Base-by-base conservation (phyloP, 2,888 invertebrate species). In the Ormyrus labotus region DNA sequence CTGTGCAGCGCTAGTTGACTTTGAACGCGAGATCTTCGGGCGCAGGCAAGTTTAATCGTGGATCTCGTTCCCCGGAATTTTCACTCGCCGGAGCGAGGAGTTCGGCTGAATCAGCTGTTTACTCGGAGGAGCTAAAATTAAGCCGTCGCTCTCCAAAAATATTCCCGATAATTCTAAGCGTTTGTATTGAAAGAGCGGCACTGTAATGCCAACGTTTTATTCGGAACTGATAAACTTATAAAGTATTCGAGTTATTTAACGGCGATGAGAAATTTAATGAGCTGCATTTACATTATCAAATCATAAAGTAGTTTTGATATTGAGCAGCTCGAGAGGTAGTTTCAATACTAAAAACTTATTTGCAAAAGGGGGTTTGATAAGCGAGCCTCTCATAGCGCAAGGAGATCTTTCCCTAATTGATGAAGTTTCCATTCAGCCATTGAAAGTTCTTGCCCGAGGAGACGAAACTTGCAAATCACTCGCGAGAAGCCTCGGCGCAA, bases 41-140 rank as follows among this genome's bases (percentile, higher is more conserved):
- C 55, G 57, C 51, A 47, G 10, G 9, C 19, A 34, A 34, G 34
- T 34, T 57, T 19, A 4, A 51, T 65, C 19, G 34, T 34, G 34
- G 19, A n/a, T 51, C 64, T 57, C 53, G 34, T 58, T 70, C 77
- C 11, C 48, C 48, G 57, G 69, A 74, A 69, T 75, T 74, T 74
- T 58, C 48, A 34, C 34, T 34, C 34, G 7, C 19, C 58, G 10
- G 8, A 19, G 53, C 58, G 51, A 19, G 48, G 19, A 58, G 55
- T 1, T 72, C n/a, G 34, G 7, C 70, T 70, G 78, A 78, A 78
- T 71, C 78, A 60, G 60, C 73, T 68, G 78, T 78, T 78, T 73
- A 78, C 47, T 68, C 13, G 60, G n/a, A 47, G 34, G 6, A 34
- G 67, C 67, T 78, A 68, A 73, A 78, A 50, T 78, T 78, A 78